These are phyloP conservation scores for Hyposoter didymator DNA, from an alignment of 2,888 invertebrate species.

Conservation along the genomic window DNA sequence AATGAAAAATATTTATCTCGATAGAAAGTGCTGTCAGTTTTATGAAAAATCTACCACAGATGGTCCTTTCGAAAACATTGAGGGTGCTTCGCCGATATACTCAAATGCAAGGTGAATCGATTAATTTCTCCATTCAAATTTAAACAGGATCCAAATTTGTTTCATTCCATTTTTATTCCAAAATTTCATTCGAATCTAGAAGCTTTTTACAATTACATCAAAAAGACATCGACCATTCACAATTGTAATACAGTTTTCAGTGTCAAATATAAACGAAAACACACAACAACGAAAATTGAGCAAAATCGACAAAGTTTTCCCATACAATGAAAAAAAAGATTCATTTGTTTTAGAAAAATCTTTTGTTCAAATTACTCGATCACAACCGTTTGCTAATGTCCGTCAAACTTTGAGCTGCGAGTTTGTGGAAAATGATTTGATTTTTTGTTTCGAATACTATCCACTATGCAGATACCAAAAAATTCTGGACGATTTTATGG, in stretches of 20 bases:
- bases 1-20: constrained; percentile 71
- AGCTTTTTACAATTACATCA: too few species aligned
- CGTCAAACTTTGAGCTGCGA: neutral
- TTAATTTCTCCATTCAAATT: neutral
- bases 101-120: constrained; percentile 42
- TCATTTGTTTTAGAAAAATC: neutral
- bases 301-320: neutral
- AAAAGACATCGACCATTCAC: neutral
- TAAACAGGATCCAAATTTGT: neutral
- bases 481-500: constrained; percentile 67
- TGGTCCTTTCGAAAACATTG: constrained; percentile 66
- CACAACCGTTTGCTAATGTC: neutral
- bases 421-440: neutral
- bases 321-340: neutral
- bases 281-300: neutral
- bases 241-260: neutral
- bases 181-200: neutral
- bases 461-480: constrained; percentile 64
- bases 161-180: neutral
- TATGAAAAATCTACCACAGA: constrained; percentile 59
- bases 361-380: too few species aligned
- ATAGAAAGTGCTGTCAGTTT: constrained; percentile 67
- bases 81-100: constrained; percentile 60
- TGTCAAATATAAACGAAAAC: neutral
- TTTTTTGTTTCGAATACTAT: neutral